Base-by-base conservation (phyloP, 1,140 invertebrate species). In the Papilio polytes region DNA sequence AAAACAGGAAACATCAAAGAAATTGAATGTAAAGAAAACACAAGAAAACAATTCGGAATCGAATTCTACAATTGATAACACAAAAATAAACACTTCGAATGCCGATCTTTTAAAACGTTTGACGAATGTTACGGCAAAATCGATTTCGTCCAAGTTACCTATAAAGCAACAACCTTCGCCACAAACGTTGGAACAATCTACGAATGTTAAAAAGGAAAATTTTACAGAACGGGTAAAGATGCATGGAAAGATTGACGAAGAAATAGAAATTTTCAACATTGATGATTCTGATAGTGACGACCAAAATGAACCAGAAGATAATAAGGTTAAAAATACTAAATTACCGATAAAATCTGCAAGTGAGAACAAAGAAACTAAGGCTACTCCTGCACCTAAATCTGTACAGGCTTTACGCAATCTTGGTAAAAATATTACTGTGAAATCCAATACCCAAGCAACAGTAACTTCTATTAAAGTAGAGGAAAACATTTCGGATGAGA, bases 241-340 rank as follows among this genome's bases (percentile, higher is more conserved):
- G 63, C 51, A 81, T 36, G 74, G 87, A 78, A 80, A 84, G 77
- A 83, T 83, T 63, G 80, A 88, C 44, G 80, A 92, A 80, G 86
- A 91, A 73, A 86, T 92, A 80, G 93, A 94, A 87, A 90, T 92
- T 80, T 92, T 88, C 81, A 90, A 92, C 79, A 90, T 94, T 83
- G 93, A 94, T 83, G 93, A 94, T 81, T 93, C 93, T 80, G 93
- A 94, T 84, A 88, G 88, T 84, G 91, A 91, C 78, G 85, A 90
- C 26, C 20, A 77, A 44, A 80, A 85, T 36, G 80, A 87, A 78
- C 22, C 36, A 66, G 56, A 66, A 15, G 31, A 31, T 26, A 70
- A 59, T 59, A 59, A 78, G 46, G 20, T 22, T 41, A 70, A 74
- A 74, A 74, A 15, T 41, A 31, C 46, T 26, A 78, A 78, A 63